Evolutionary conservation across 1,140 invertebrate species (phyloP), one percentile per base, ranked within the genome.

Genomic region (Alviniconcha marisindica): DNA sequence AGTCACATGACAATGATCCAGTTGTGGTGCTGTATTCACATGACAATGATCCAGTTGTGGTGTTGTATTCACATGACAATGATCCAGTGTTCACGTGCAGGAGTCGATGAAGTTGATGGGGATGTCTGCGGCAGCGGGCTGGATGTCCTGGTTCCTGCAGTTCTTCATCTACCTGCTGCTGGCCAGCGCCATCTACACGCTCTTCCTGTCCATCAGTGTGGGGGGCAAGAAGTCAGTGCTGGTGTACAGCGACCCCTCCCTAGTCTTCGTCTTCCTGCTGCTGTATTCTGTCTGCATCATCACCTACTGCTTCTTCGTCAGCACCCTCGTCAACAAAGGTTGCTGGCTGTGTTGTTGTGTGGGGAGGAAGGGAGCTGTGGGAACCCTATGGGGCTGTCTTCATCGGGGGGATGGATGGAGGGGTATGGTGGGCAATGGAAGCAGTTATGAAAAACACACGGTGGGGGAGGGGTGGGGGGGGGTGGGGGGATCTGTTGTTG

Each of bases 71-170:
- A n/a, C n/a, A n/a, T n/a, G n/a, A n/a, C n/a, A n/a, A n/a, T n/a
- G n/a, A 18, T 48, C 44, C 44, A 48, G 44, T 5, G 5, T 5
- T 48, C 51, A 1, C 0, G 77, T 60, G 18, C 83, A 96, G 96
- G 96, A 97, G 94, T 96, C 96, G 0, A 97, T 97, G 96, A 97
- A 96, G 91, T 96, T 97, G 90, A 97, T 97, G 96, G 97, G 97
- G 3, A 91, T 97, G 24, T 94, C 95, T 28, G 96, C 95, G 84
- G 97, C 96, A 95, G 87, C 97, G 33, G 96, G 97, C 88, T 97
- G 96, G 96, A 91, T 94, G 2, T 96, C 96, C 1, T 97, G 97
- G 96, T 97, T 97, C 90, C 92, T 96, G 40, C 96, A 97, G 88
- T 95, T 95, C 77, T 96, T 97, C 86, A 91, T 96, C 0, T 96